phyloP scores from a whole-genome alignment of 2,113 vertebrate genomes.

The Solenodon paradoxus region DNA sequence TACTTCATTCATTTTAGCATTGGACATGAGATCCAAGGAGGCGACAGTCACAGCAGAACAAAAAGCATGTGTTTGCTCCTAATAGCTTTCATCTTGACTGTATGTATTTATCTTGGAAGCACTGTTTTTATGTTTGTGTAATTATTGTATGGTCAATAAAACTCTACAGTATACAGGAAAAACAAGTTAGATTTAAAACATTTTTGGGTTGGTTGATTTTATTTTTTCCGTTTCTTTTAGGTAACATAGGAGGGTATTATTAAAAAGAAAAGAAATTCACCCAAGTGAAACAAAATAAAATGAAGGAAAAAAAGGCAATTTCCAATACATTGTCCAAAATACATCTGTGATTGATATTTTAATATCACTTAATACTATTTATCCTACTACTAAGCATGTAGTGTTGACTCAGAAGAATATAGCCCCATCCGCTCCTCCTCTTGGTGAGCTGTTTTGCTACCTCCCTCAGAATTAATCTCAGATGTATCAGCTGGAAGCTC shows the following conservation, averaged over 20 bases:
- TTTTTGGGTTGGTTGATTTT: neutral
- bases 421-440: neutral
- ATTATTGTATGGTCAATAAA: neutral
- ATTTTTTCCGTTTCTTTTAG: neutral
- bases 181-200: neutral
- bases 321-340: neutral
- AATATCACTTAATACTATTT: neutral
- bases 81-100: neutral
- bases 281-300: neutral
- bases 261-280: neutral
- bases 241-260: neutral
- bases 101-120: neutral
- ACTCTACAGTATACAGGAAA: neutral
- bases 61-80: neutral
- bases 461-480: no score
- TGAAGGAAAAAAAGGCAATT: neutral
- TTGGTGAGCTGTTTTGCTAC: neutral
- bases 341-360: neutral
- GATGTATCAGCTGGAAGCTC: neutral
- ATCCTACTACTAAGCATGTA: neutral
- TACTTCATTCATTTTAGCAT: neutral
- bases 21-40: neutral
- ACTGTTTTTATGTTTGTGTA: neutral
- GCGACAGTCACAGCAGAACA: neutral
- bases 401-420: neutral